Evolutionary conservation across 2,797 vertebrate genomes (phyloP).

Genomic region (Scolopax bukidnonensis): DNA sequence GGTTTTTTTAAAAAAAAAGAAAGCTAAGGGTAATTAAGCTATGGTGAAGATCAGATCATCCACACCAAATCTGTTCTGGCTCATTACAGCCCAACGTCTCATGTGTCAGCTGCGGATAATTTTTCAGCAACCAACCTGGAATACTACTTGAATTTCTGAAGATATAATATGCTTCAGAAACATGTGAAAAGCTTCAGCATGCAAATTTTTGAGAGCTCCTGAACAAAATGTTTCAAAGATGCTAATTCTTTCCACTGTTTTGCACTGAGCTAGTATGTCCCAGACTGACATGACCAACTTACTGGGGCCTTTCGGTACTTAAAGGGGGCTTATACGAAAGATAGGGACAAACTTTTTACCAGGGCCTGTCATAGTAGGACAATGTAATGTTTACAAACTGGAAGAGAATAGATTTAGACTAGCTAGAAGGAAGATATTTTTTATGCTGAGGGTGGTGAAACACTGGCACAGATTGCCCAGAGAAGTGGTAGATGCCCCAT

Average conservation of each 20-base stretch:
- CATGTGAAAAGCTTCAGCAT: neutral
- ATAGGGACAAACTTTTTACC: neutral
- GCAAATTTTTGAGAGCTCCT: neutral
- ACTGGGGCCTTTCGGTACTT: neutral
- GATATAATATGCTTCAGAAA: neutral
- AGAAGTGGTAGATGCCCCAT: neutral
- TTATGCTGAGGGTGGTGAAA: neutral
- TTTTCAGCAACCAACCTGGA: conserved; percentile 52
- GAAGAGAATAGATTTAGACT: neutral
- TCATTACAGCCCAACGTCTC: conserved; percentile 55
- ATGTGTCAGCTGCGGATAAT: conserved; percentile 37
- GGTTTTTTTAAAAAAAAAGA: neutral
- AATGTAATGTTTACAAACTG: neutral
- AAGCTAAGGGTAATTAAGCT: conserved; percentile 50
- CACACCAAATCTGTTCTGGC: conserved; percentile 50
- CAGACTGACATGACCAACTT: neutral
- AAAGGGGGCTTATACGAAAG: neutral
- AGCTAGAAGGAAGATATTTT: neutral
- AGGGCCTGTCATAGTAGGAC: neutral
- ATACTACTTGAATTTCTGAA: conserved; percentile 4
- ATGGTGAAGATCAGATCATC: conserved; percentile 39
- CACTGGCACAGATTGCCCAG: neutral
- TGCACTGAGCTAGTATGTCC: neutral
- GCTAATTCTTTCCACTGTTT: neutral
- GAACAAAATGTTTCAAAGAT: neutral